Evolutionary conservation across 2,797 vertebrate species (phyloP), one percentile per base, ranked within the genome.

Genomic region (Ptychobarbus kaznakovi): DNA sequence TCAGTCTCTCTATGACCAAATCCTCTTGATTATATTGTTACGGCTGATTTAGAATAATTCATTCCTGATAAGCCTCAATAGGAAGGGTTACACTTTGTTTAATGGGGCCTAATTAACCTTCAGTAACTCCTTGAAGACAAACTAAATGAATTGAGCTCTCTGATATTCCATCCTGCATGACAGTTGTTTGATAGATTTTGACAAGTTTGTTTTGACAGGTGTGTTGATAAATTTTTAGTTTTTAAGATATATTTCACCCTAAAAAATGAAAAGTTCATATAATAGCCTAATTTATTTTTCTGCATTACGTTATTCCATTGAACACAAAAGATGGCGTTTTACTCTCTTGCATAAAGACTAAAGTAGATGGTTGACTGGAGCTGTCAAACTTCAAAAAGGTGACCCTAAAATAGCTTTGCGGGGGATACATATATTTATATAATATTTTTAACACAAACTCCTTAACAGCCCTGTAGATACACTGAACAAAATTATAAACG

Each of bases 91-190:
- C 25, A 77, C 46, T 81, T 80, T 85, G 70, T 87, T 88, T 87
- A 85, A 69, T 81, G 42, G 35, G 42, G 75, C 70, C 76, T 79
- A 84, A 90, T 88, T 86, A 89, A 85, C 87, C 89, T 89, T 89
- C 83, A 85, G 80, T 80, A 63, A 66, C 80, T 89, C 82, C 70
- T 80, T 87, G 61, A 76, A 87, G 82, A 68, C 63, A 28, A 76
- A 70, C 72, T 35, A 77, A 53, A 42, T 42, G 61, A 65, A 28
- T 35, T 72, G 53, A 73, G n/a, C 44, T 42, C 16, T 38, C 16
- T 42, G 3, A 42, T 18, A 28, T 69, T 56, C 20, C 74, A 40
- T 66, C 20, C 44, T 66, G 42, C 68, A 11, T 49, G 16, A 69
- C 25, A 16, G 15, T n/a, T 78, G 51, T 85, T 79, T 87, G 51